Conservation (phyloP, 2,888 invertebrate species). For the Eilema griseolum region DNA sequence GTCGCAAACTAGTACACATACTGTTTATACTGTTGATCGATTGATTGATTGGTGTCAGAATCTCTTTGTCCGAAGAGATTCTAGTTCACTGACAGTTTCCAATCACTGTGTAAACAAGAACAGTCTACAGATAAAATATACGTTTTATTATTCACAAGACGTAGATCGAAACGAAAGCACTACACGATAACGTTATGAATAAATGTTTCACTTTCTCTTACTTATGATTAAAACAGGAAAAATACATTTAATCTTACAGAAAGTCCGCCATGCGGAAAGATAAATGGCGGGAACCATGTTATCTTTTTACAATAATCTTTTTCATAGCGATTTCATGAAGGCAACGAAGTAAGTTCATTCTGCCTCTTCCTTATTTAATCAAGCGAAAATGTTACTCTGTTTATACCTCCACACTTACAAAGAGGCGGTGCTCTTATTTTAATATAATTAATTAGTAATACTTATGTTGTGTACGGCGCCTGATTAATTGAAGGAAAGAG, state of each 20-base stretch:
- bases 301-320: slow-evolving; percentile 57
- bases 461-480: neutral
- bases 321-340: slow-evolving; percentile 54
- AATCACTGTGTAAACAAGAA: neutral
- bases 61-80: no score
- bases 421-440: neutral
- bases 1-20: neutral
- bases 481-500: neutral
- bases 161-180: slow-evolving; percentile 4
- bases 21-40: no score
- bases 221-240: slow-evolving; percentile 45
- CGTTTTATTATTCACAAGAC: slow-evolving; percentile 2
- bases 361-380: slow-evolving; percentile 61
- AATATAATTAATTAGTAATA: slow-evolving; percentile 8
- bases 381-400: slow-evolving; percentile 38
- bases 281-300: slow-evolving; percentile 51
- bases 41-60: no score
- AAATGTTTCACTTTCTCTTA: slow-evolving; percentile 37
- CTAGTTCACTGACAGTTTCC: neutral
- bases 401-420: neutral
- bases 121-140: neutral
- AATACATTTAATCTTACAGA: slow-evolving; percentile 51
- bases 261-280: slow-evolving; percentile 47
- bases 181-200: slow-evolving; percentile 33
- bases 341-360: slow-evolving; percentile 53